These are phyloP conservation scores for Scaptomyza polygonia DNA, from an alignment of 2,888 invertebrate species.

Conservation along the genomic window DNA sequence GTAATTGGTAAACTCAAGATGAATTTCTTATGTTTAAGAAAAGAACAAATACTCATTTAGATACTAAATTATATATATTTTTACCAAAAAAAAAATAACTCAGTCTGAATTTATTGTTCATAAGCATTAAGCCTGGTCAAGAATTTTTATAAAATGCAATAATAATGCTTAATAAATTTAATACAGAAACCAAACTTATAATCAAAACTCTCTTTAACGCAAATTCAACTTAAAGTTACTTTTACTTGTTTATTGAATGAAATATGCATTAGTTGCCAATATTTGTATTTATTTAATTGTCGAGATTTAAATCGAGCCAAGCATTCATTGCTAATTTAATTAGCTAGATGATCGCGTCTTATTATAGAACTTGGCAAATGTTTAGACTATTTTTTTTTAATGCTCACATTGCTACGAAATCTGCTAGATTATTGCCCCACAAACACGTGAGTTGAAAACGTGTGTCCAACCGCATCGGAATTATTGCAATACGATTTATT, in stretches of 20 bases:
- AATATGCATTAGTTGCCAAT: neutral
- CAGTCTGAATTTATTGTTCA: conserved; percentile 26
- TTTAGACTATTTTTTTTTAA: neutral
- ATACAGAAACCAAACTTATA: neutral
- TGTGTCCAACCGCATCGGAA: conserved; percentile 41
- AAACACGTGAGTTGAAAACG: conserved; percentile 61
- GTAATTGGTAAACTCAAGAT: conserved; percentile 47
- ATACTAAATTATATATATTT: conserved; percentile 17
- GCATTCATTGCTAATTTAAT: conserved; percentile 56
- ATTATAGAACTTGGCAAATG: conserved; percentile 50
- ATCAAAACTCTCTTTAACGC: neutral
- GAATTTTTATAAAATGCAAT: neutral
- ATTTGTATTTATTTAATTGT: neutral
- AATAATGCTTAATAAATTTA: conserved; percentile 14
- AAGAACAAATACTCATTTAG: neutral
- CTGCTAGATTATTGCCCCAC: conserved; percentile 74
- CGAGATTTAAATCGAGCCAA: conserved; percentile 13
- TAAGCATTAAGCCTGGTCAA: conserved; percentile 15
- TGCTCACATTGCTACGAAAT: conserved; percentile 56
- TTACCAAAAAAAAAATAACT: conserved; percentile 19
- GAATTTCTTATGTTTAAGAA: neutral
- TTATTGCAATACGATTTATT: conserved; percentile 57
- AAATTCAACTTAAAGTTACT: neutral
- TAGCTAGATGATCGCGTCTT: conserved; percentile 42
- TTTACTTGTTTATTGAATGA: conserved; percentile 17